A percentile compares a stretch with the other conserved stretches of the same genome.
These are phyloP conservation scores for Dynastes tityus DNA, from an alignment of 2,888 invertebrate genomes.

Conservation along the genomic window DNA sequence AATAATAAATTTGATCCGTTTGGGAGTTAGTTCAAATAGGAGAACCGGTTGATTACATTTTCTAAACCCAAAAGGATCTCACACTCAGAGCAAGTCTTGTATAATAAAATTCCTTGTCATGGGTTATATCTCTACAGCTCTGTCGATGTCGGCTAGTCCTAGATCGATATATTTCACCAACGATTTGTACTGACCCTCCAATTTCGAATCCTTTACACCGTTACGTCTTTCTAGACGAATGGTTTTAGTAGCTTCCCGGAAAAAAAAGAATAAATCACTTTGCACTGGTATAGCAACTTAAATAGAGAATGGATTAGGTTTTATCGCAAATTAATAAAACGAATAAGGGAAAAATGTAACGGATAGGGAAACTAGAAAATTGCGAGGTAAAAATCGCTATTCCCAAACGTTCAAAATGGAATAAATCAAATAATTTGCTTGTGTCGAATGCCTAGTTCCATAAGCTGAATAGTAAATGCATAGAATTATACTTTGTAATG, in stretches of 20 bases:
- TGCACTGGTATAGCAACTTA: neutral
- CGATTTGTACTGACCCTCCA: slow-evolving; percentile 57
- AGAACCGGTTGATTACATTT: slow-evolving; percentile 58
- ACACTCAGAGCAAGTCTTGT: slow-evolving; percentile 55
- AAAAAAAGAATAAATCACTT: slow-evolving; percentile 10
- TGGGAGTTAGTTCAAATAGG: slow-evolving; percentile 57
- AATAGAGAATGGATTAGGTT: neutral
- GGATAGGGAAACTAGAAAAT: slow-evolving; percentile 6
- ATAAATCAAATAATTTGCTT: slow-evolving; percentile 56
- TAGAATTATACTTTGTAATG: slow-evolving; percentile 65
- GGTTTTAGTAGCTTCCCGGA: slow-evolving; percentile 2
- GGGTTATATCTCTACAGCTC: slow-evolving; percentile 59
- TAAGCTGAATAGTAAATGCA: slow-evolving; percentile 62
- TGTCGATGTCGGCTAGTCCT: slow-evolving; percentile 56
- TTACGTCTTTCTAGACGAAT: slow-evolving; percentile 23
- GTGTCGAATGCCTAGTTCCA: slow-evolving; percentile 55
- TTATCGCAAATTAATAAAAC: neutral
- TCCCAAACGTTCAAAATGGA: slow-evolving; percentile 25
- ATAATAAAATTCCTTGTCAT: slow-evolving; percentile 60
- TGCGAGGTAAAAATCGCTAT: slow-evolving; percentile 9
- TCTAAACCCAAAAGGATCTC: slow-evolving; percentile 58
- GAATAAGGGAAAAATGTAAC: neutral
- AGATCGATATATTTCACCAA: slow-evolving; percentile 58
- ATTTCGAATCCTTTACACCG: slow-evolving; percentile 23
- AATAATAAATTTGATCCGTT: slow-evolving; percentile 57